A percentile compares a stretch with the other conserved stretches of the same genome.
These are phyloP conservation scores for Plectus sambesii DNA, from an alignment of 1,140 invertebrate species.

Conservation along the genomic window DNA sequence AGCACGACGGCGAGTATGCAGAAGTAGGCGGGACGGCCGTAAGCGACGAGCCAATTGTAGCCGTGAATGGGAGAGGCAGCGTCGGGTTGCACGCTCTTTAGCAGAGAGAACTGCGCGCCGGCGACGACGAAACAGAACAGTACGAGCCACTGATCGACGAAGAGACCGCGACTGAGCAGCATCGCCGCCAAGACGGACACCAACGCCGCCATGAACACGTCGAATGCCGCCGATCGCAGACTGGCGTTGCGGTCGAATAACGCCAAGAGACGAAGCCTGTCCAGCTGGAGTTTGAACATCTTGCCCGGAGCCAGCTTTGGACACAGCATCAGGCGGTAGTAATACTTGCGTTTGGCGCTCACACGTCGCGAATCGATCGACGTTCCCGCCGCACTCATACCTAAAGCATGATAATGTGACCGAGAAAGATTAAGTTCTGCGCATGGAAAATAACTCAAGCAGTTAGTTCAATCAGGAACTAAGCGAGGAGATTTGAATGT, in stretches of 20 bases:
- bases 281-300: slow-evolving; percentile 61
- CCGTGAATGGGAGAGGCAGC: slow-evolving; percentile 86
- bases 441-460: too few species aligned
- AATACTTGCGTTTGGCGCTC: slow-evolving; percentile 30
- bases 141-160: slow-evolving; percentile 80
- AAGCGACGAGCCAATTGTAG: slow-evolving; percentile 88
- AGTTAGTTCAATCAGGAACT: too few species aligned
- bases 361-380: too few species aligned
- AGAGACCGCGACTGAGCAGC: slow-evolving; percentile 70
- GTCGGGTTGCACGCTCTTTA: slow-evolving; percentile 98
- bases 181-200: slow-evolving; percentile 73
- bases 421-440: too few species aligned
- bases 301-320: slow-evolving; percentile 17
- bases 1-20: slow-evolving; percentile 68
- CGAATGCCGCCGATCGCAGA: slow-evolving; percentile 67
- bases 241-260: slow-evolving; percentile 79
- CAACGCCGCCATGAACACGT: slow-evolving; percentile 68
- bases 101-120: slow-evolving; percentile 73
- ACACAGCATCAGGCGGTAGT: slow-evolving; percentile 32
- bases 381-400: too few species aligned
- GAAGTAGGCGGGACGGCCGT: slow-evolving; percentile 84
- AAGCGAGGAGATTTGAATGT: too few species aligned
- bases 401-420: too few species aligned
- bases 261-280: slow-evolving; percentile 76
- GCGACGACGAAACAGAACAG: slow-evolving; percentile 92